Evolutionary conservation across 2,113 vertebrate genomes (phyloP).

Genomic region (Craseonycteris thonglongyai): DNA sequence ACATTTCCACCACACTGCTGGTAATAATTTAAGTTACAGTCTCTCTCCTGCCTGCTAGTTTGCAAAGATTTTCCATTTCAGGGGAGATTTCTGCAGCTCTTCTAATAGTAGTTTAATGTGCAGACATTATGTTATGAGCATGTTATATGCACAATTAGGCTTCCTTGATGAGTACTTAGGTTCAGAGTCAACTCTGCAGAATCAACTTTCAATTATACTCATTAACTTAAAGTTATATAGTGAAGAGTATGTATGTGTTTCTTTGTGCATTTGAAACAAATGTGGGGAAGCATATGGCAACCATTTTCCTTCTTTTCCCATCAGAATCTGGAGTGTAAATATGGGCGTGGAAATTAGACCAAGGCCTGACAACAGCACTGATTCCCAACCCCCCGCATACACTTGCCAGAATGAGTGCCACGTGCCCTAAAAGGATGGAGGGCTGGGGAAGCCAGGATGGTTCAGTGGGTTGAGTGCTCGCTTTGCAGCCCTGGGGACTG

Average conservation of each 20-base stretch:
- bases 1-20: background rate
- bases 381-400: background rate
- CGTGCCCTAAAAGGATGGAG: background rate
- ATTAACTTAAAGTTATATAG: background rate
- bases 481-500: too few species aligned
- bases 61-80: background rate
- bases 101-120: conserved; percentile 15
- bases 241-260: background rate
- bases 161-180: background rate
- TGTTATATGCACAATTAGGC: conserved; percentile 18
- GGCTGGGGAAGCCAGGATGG: too few species aligned
- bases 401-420: background rate
- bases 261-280: conserved; percentile 11
- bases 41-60: background rate
- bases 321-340: background rate
- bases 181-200: background rate
- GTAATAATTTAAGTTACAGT: background rate
- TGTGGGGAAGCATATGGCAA: conserved; percentile 9
- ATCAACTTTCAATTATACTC: background rate
- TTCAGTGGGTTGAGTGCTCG: too few species aligned
- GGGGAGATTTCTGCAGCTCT: background rate
- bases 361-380: background rate
- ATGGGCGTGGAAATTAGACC: background rate
- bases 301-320: conserved; percentile 14
- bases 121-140: conserved; percentile 18